phyloP scores from a whole-genome alignment of 2,888 invertebrate genomes.

The Melinaea marsaeus region DNA sequence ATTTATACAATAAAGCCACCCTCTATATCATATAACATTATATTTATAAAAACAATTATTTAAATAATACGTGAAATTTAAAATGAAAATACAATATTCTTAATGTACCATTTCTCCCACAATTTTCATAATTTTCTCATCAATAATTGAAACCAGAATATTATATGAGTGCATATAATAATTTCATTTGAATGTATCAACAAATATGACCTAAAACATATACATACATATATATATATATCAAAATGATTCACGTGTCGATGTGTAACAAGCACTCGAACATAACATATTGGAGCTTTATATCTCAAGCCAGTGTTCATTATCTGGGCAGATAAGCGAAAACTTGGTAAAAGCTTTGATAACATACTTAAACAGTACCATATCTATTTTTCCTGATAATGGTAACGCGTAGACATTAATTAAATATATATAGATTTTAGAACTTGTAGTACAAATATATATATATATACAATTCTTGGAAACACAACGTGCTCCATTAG shows the following conservation, averaged over 20 bases:
- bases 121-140: no score
- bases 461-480: constrained; percentile 26
- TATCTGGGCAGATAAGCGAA: constrained; percentile 63
- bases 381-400: constrained; percentile 22
- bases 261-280: constrained; percentile 61
- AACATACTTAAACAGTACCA: constrained; percentile 39
- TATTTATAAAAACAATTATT: neutral
- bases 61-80: no score
- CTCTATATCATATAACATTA: constrained; percentile 27
- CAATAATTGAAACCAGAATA: no score
- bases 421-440: constrained; percentile 15
- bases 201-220: neutral
- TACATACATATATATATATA: neutral
- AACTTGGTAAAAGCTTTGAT: constrained; percentile 69
- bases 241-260: constrained; percentile 27
- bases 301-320: constrained; percentile 71
- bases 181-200: no score
- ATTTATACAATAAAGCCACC: constrained; percentile 23
- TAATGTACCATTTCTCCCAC: no score
- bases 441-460: constrained; percentile 20
- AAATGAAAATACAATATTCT: no score
- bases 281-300: constrained; percentile 61
- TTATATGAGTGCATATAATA: no score
- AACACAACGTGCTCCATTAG: constrained; percentile 64
- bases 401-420: constrained; percentile 19